phyloP scores from a whole-genome alignment of 2,113 vertebrate species.

The Cynopterus brachyotis region DNA sequence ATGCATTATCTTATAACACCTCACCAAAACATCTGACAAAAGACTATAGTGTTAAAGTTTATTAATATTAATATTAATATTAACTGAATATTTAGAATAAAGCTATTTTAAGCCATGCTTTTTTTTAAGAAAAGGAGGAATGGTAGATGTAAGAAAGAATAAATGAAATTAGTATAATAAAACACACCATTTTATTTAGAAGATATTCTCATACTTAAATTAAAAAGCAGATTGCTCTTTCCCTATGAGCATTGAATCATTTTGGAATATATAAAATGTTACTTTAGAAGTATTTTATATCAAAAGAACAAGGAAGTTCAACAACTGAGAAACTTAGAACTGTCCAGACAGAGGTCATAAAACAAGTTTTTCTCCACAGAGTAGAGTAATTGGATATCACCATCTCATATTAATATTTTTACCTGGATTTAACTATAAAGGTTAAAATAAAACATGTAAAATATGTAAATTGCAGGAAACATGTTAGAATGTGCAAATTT shows the following conservation, averaged over 20 bases:
- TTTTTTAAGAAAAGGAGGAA: not conserved
- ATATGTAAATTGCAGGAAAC: not conserved
- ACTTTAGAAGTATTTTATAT: not conserved
- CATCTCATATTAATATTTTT: not conserved
- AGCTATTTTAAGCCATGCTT: not conserved
- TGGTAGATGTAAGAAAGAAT: not conserved
- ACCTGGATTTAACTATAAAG: not conserved
- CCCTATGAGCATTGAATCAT: not conserved
- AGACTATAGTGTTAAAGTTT: not conserved
- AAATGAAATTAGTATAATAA: not conserved
- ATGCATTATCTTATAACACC: constrained; percentile 7
- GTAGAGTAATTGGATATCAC: not conserved
- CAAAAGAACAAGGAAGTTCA: not conserved
- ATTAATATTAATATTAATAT: constrained; percentile 15
- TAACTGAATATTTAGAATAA: not conserved
- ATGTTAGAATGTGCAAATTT: not conserved
- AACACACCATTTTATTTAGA: not conserved
- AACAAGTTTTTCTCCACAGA: not conserved
- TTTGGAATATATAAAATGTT: not conserved
- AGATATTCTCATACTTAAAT: not conserved
- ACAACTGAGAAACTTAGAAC: not conserved
- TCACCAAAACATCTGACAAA: not conserved
- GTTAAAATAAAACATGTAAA: not conserved
- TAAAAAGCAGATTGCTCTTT: not conserved
- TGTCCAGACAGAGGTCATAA: not conserved